These are phyloP conservation scores for Genyomyrus donnyi DNA, from an alignment of 2,113 vertebrate species.

Conservation along the genomic window DNA sequence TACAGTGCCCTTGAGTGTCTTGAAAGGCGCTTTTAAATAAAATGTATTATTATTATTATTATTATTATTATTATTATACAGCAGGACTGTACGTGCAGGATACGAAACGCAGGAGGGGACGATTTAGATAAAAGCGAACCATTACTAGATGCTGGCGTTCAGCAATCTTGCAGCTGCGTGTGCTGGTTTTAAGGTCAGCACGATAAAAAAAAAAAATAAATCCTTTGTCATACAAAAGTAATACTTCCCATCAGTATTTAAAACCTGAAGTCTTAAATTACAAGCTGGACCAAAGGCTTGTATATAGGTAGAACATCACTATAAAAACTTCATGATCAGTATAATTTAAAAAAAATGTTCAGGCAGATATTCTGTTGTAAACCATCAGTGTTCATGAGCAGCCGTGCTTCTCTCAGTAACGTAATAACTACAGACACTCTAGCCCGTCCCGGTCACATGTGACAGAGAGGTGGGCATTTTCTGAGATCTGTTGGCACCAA, in stretches of 20 bases:
- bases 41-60: too few species aligned
- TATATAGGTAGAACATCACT: background rate
- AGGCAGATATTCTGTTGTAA: background rate
- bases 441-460: background rate
- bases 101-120: background rate
- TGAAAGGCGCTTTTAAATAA: too few species aligned
- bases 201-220: background rate
- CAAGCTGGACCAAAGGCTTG: background rate
- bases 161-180: background rate
- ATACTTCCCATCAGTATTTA: background rate
- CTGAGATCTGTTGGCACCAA: background rate
- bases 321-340: background rate
- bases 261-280: background rate
- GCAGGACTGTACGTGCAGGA: background rate
- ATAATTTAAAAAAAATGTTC: background rate
- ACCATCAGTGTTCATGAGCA: background rate
- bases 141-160: background rate
- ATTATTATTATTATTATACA: background rate
- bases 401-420: background rate
- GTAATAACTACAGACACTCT: background rate
- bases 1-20: too few species aligned
- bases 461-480: background rate
- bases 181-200: background rate
- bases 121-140: background rate
- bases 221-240: background rate